These are phyloP conservation scores for Dermatemys mawii DNA, from an alignment of 2,113 vertebrate genomes.

Conservation along the genomic window DNA sequence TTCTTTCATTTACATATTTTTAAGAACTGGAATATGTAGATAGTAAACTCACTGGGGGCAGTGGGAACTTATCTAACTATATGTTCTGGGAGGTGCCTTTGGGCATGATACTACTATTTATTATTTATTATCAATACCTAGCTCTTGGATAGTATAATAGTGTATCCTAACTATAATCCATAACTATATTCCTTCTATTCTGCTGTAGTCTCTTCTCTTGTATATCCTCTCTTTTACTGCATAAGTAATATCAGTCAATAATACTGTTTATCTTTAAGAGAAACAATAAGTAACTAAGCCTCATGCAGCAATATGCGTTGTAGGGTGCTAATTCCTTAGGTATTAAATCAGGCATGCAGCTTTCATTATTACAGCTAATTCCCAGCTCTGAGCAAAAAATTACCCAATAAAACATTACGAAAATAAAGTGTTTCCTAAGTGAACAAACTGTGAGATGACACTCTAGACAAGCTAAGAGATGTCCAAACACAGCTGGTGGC, in stretches of 20 bases:
- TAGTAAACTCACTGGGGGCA: not conserved
- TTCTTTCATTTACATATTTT: not conserved
- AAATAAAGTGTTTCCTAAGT: rapidly evolving
- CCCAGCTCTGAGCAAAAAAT: not conserved
- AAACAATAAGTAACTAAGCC: not conserved
- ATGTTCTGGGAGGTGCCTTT: not conserved
- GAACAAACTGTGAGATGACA: not conserved
- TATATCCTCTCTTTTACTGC: not conserved
- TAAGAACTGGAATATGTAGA: not conserved
- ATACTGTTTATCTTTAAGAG: not conserved
- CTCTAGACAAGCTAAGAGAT: rapidly evolving
- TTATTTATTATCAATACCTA: constrained; percentile 31
- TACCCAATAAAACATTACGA: rapidly evolving
- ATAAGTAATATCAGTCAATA: not conserved
- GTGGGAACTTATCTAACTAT: not conserved
- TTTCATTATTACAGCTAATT: not conserved
- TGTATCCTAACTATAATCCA: constrained; percentile 8
- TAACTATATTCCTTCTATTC: not conserved
- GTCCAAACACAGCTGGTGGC: not conserved
- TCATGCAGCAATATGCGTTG: not conserved
- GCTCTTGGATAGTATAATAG: not conserved
- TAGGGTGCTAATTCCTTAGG: not conserved
- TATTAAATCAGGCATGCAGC: not conserved
- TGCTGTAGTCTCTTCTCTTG: not conserved
- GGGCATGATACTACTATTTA: not conserved